Conservation (phyloP, 2,113 vertebrate species). For the Semicossyphus pulcher region DNA sequence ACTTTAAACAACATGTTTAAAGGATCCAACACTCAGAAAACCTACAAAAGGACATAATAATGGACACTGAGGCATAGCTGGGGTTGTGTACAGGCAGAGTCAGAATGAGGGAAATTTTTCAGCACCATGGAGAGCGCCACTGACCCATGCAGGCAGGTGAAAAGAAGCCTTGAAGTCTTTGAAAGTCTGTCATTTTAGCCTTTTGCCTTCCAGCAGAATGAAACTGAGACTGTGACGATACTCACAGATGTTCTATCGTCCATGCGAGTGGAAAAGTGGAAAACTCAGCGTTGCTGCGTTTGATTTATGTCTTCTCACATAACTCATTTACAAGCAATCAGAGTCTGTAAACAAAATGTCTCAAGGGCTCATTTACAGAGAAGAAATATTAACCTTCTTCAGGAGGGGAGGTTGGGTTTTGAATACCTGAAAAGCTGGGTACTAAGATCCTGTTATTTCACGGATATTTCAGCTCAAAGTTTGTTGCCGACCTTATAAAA, state of each 20-base stretch:
- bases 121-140: conserved; percentile 61
- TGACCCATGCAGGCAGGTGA: not conserved
- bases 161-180: not conserved
- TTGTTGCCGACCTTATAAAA: too few species aligned
- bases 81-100: not conserved
- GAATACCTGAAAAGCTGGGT: not conserved
- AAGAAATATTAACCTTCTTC: not conserved
- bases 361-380: not conserved
- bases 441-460: not conserved
- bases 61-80: not conserved
- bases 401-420: not conserved
- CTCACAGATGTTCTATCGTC: not conserved
- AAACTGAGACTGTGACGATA: conserved; percentile 12
- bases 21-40: not conserved
- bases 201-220: not conserved
- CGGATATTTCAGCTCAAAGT: too few species aligned
- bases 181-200: not conserved
- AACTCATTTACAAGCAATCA: not conserved
- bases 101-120: conserved; percentile 14
- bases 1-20: conserved; percentile 26
- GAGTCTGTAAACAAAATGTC: not conserved
- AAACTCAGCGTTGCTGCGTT: not conserved
- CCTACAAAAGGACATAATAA: not conserved
- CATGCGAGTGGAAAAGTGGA: not conserved
- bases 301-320: not conserved